These are phyloP conservation scores for Quadroppia sp. DNA, from an alignment of 2,888 invertebrate genomes.

Conservation along the genomic window DNA sequence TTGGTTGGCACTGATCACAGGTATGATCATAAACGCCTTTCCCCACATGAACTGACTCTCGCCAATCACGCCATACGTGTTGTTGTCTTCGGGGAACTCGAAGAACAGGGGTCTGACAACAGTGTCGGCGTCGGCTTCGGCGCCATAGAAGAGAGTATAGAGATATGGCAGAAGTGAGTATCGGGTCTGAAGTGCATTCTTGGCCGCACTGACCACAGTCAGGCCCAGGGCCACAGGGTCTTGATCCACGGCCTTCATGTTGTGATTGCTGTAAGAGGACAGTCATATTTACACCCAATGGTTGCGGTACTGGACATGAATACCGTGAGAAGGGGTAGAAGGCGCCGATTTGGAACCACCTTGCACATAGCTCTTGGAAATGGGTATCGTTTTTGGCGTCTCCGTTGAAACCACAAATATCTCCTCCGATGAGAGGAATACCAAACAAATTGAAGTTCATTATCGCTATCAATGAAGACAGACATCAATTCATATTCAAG, in stretches of 20 bases:
- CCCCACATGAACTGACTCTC: conserved; percentile 77
- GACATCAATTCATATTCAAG: conserved; percentile 55
- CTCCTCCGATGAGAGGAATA: conserved; percentile 59
- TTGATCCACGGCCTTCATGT: conserved; percentile 59
- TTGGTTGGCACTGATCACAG: conserved; percentile 58
- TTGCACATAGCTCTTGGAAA: conserved; percentile 57
- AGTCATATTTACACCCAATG: too few relatives aligned
- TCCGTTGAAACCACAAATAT: conserved; percentile 76
- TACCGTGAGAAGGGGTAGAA: conserved; percentile 60
- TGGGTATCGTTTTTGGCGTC: background rate
- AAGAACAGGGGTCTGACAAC: conserved; percentile 69
- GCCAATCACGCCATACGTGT: conserved; percentile 59
- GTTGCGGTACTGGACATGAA: too few relatives aligned
- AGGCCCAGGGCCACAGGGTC: conserved; percentile 76
- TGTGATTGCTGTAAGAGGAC: conserved; percentile 81
- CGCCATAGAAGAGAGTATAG: conserved; percentile 71
- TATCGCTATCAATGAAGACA: conserved; percentile 54
- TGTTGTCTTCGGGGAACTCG: conserved; percentile 57
- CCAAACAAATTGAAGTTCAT: conserved; percentile 48
- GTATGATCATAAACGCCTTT: conserved; percentile 66
- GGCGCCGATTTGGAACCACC: conserved; percentile 56
- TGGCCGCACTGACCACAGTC: conserved; percentile 63
- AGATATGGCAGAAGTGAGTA: conserved; percentile 72
- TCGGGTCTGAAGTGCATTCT: conserved; percentile 62
- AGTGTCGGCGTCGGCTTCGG: conserved; percentile 67